These are phyloP conservation scores for Aspidoscelis tigris DNA, from an alignment of 2,113 vertebrate species.

Conservation along the genomic window DNA sequence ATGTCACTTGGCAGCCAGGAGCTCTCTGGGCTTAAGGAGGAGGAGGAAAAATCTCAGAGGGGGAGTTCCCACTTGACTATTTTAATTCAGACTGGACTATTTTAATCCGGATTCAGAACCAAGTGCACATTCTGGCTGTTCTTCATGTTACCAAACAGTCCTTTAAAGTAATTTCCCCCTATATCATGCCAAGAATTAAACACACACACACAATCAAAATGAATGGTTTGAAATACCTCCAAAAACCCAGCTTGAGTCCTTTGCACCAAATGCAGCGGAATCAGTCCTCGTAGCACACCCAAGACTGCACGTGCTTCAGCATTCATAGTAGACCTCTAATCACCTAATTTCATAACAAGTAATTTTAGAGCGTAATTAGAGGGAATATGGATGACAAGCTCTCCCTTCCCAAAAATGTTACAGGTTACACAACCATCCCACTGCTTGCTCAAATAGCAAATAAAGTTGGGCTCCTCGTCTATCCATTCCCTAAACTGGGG, in stretches of 20 bases:
- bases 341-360: not conserved
- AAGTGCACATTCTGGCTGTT: not conserved
- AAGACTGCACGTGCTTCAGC: not conserved
- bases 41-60: too few species aligned
- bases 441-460: not conserved
- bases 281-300: not conserved
- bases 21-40: too few species aligned
- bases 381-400: not conserved
- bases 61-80: too few species aligned
- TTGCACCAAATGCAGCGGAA: not conserved
- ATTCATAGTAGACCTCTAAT: not conserved
- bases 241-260: not conserved
- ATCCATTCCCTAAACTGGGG: not conserved
- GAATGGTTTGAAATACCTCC: not conserved
- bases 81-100: too few species aligned
- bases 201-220: too few species aligned
- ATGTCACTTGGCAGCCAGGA: too few species aligned
- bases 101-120: too few species aligned
- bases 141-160: not conserved
- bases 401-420: not conserved
- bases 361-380: accelerated
- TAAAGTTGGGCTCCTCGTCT: not conserved
- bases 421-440: not conserved
- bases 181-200: not conserved
- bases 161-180: not conserved